A percentile compares a stretch with the other conserved stretches of the same genome.
phyloP scores from a whole-genome alignment of 2,888 invertebrate species.

The Napeogenes inachia region DNA sequence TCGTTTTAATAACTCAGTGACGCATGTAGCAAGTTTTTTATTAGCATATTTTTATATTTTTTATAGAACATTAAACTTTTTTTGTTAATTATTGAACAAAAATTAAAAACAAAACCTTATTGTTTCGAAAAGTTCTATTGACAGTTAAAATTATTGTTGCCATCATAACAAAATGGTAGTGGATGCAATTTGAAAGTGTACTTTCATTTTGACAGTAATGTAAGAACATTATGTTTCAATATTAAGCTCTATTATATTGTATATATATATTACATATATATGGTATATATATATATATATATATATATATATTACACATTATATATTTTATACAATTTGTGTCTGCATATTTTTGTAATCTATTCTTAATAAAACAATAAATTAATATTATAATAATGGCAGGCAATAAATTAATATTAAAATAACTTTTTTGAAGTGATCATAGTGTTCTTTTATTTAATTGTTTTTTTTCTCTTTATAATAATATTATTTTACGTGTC shows the following conservation, averaged over 20 bases:
- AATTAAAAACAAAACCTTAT: no score
- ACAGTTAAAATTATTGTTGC: not conserved
- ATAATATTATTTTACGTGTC: constrained; percentile 12
- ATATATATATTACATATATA: no score
- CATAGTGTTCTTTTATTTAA: not conserved
- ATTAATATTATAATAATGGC: not conserved
- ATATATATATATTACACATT: no score
- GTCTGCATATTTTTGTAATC: constrained; percentile 2
- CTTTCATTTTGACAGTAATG: not conserved
- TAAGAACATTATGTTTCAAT: not conserved
- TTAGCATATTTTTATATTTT: no score
- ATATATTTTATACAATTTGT: not conserved
- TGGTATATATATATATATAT: no score
- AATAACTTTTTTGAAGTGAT: not conserved
- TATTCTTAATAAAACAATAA: not conserved
- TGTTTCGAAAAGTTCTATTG: not conserved
- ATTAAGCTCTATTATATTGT: not conserved
- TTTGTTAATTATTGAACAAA: not conserved
- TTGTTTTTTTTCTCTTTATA: not conserved
- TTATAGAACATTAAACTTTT: no score
- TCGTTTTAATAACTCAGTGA: no score
- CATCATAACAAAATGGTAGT: not conserved
- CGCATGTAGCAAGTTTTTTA: no score
- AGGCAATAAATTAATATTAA: not conserved
- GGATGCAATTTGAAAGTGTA: constrained; percentile 9